A percentile compares a stretch with the other conserved stretches of the same genome.
phyloP scores from a whole-genome alignment of 2,888 invertebrate genomes.

The Acrobasis suavella region DNA sequence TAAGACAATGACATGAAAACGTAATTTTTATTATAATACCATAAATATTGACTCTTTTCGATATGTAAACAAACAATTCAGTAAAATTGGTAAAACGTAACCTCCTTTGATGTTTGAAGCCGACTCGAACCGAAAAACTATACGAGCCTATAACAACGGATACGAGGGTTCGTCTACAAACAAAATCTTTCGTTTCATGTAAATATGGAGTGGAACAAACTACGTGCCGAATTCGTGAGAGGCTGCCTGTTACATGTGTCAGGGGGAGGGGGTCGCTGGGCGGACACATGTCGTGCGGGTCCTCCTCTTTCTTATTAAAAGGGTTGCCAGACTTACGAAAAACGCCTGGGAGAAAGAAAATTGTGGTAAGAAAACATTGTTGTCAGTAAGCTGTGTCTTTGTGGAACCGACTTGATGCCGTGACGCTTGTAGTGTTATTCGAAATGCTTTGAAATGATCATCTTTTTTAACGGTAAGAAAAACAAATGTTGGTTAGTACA shows the following conservation, averaged over 20 bases:
- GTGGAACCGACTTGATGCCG: too few relatives aligned
- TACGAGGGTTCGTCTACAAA: conserved; percentile 56
- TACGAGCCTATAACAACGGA: conserved; percentile 44
- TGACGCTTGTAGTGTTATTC: too few relatives aligned
- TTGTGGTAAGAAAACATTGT: conserved; percentile 1
- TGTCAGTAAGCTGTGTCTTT: neutral
- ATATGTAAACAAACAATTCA: too few relatives aligned
- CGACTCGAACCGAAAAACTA: conserved; percentile 12
- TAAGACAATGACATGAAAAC: too few relatives aligned
- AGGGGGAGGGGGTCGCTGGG: conserved; percentile 51
- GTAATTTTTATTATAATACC: too few relatives aligned
- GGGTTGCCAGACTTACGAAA: conserved; percentile 45
- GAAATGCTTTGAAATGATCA: too few relatives aligned
- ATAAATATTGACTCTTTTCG: too few relatives aligned
- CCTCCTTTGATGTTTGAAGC: conserved; percentile 1
- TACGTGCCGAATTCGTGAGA: conserved; percentile 63
- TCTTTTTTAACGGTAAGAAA: too few relatives aligned
- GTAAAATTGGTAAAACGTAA: too few relatives aligned
- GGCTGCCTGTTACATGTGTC: conserved; percentile 68
- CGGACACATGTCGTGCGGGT: conserved; percentile 65
- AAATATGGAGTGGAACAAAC: conserved; percentile 71
- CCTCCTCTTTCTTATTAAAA: conserved; percentile 62
- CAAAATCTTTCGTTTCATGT: conserved; percentile 66
- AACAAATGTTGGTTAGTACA: too few relatives aligned
- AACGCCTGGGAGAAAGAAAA: conserved; percentile 14